phyloP scores from a whole-genome alignment of 1,140 invertebrate species.

The Nasonia giraulti region DNA sequence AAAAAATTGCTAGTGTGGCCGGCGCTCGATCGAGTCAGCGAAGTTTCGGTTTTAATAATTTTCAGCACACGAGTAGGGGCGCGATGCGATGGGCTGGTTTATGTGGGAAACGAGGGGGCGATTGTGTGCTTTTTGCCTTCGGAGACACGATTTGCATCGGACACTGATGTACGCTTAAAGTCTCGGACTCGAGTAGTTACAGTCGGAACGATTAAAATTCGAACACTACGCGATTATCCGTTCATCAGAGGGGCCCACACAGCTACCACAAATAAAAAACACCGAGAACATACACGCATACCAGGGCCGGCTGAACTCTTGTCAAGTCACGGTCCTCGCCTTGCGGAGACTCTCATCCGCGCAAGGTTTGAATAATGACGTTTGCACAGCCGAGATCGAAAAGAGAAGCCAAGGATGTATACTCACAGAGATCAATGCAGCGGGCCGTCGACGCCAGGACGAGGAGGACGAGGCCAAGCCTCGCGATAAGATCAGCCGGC shows the following conservation, averaged over 20 bases:
- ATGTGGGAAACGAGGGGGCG: no score
- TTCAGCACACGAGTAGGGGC: background rate
- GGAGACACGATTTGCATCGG: no score
- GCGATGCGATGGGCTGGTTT: no score
- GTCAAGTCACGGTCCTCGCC: background rate
- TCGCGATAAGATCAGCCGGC: slow-evolving; percentile 58
- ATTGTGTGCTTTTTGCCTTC: no score
- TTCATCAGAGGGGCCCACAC: background rate
- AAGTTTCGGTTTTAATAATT: background rate
- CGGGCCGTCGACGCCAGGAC: slow-evolving; percentile 56
- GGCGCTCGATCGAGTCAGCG: background rate
- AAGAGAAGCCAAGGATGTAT: background rate
- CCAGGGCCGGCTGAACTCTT: no score
- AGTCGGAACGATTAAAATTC: no score
- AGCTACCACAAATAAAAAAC: background rate
- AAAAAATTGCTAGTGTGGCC: background rate
- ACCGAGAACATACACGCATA: background rate
- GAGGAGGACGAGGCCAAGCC: slow-evolving; percentile 60
- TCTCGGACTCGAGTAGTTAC: no score
- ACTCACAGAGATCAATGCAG: slow-evolving; percentile 71
- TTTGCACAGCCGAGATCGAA: background rate
- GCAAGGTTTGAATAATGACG: background rate
- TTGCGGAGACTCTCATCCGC: background rate
- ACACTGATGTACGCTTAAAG: no score
- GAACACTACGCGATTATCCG: background rate